phyloP scores from a whole-genome alignment of 2,113 vertebrate genomes.

The Bagarius yarrelli region DNA sequence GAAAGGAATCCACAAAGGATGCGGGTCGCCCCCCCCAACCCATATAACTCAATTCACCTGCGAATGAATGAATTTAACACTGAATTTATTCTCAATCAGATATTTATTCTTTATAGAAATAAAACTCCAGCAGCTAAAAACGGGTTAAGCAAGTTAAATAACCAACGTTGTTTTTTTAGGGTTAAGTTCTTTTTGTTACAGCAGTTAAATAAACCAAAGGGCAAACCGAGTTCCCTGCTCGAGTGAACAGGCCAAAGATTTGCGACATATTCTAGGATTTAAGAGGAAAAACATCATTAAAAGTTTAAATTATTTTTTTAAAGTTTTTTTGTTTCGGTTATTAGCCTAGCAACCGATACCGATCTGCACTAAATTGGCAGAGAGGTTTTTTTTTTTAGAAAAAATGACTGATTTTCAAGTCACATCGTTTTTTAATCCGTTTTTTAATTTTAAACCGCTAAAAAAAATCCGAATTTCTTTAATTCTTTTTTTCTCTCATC shows the following conservation, averaged over 20 bases:
- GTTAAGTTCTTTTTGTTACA: no score
- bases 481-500: accelerated
- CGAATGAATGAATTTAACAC: constrained; percentile 41
- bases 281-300: not conserved
- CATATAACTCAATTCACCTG: constrained; percentile 61
- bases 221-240: constrained; percentile 26
- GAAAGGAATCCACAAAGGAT: not conserved
- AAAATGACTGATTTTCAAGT: not conserved
- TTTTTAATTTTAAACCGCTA: not conserved
- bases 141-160: constrained; percentile 61
- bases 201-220: constrained; percentile 62
- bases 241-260: constrained; percentile 10
- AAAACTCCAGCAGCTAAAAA: constrained; percentile 30
- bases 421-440: not conserved
- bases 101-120: not conserved
- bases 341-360: not conserved
- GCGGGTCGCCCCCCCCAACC: constrained; percentile 4
- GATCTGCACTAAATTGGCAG: not conserved
- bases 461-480: not conserved
- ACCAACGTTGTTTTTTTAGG: no score
- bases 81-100: not conserved
- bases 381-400: not conserved
- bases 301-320: not conserved
- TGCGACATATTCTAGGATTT: not conserved
- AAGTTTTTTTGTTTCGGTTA: not conserved